A percentile compares a stretch with the other conserved stretches of the same genome.
phyloP scores from a whole-genome alignment of 2,888 invertebrate genomes.

The Nymphalis urticae region DNA sequence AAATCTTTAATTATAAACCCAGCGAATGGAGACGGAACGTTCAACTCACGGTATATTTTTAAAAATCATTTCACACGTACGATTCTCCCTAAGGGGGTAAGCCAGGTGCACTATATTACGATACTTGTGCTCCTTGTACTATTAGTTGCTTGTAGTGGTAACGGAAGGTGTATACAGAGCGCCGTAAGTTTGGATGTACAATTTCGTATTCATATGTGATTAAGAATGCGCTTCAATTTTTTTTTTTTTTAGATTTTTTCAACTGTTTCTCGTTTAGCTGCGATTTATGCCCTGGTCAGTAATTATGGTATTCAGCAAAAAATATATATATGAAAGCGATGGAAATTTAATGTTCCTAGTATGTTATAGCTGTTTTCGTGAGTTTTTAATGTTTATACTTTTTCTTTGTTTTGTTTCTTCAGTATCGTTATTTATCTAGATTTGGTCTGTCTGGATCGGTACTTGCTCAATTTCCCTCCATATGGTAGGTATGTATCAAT shows the following conservation, averaged over 20 bases:
- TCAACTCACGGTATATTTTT: slow-evolving; percentile 49
- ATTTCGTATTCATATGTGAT: slow-evolving; percentile 26
- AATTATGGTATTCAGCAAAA: slow-evolving; percentile 13
- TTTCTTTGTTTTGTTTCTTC: not conserved
- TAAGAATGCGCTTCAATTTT: slow-evolving; percentile 16
- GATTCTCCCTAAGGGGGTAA: slow-evolving; percentile 42
- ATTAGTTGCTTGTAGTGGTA: slow-evolving; percentile 44
- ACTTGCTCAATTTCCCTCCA: too few species aligned
- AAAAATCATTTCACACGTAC: slow-evolving; percentile 67
- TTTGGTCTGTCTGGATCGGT: too few species aligned
- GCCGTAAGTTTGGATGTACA: slow-evolving; percentile 22
- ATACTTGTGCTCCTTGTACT: slow-evolving; percentile 56
- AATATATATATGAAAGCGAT: slow-evolving; percentile 4
- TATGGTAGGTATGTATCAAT: too few species aligned
- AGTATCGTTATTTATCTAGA: too few species aligned
- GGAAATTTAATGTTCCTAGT: slow-evolving; percentile 2
- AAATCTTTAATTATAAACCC: slow-evolving; percentile 33
- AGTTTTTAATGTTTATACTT: not conserved
- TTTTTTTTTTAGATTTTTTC: slow-evolving; percentile 23
- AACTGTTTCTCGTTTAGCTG: slow-evolving; percentile 18
- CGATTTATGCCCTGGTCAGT: slow-evolving; percentile 19
- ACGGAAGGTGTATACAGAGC: slow-evolving; percentile 28
- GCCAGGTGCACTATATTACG: slow-evolving; percentile 54
- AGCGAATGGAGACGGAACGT: slow-evolving; percentile 22
- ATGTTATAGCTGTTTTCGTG: not conserved